Conservation (phyloP, 2,113 vertebrate genomes). For the Caracal caracal region DNA sequence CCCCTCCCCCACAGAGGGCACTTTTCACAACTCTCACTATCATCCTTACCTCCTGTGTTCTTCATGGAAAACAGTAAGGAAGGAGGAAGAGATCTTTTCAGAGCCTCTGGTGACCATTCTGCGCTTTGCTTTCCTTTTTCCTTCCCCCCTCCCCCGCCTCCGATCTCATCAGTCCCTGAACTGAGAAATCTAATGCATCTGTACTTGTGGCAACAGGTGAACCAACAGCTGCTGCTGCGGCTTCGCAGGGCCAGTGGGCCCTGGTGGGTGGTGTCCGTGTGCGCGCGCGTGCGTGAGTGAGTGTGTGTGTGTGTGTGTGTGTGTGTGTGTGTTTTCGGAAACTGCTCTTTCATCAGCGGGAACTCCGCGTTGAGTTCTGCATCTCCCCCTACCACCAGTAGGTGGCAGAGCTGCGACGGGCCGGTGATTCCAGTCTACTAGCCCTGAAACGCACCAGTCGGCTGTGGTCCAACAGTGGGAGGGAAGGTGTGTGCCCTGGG, state of each 20-base stretch:
- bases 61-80: conserved; percentile 7
- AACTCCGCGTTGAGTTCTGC: not conserved
- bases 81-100: conserved; percentile 14
- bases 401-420: conserved; percentile 78
- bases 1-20: not conserved
- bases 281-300: rapidly evolving
- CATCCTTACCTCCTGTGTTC: not conserved
- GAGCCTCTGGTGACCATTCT: not conserved
- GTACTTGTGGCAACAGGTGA: not conserved
- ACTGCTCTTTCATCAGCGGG: not conserved
- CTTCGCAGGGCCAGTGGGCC: not conserved
- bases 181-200: not conserved
- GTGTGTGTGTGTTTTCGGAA: not conserved
- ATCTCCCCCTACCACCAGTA: conserved; percentile 54
- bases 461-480: not conserved
- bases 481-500: not conserved
- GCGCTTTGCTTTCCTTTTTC: not conserved
- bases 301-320: rapidly evolving
- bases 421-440: not conserved
- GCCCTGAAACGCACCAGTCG: rapidly evolving
- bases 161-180: not conserved
- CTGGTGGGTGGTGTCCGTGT: not conserved
- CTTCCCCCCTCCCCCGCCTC: not conserved
- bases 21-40: not conserved
- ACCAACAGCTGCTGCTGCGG: not conserved